Conservation (phyloP, 1,140 invertebrate species). For the Conus betulinus region DNA sequence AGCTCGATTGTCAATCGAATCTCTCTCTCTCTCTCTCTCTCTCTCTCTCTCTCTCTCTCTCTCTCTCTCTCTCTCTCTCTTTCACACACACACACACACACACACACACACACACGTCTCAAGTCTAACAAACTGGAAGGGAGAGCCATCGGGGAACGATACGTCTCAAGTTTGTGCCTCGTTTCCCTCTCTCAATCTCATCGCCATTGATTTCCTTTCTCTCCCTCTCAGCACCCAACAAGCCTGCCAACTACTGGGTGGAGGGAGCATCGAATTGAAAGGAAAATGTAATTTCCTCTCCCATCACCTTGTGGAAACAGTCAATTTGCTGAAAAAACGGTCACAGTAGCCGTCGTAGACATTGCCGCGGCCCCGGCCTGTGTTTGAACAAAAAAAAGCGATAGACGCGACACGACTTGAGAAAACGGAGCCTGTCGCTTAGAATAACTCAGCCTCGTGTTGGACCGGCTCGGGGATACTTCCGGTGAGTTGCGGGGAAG, state of each 20-base stretch:
- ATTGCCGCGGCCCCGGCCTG: neutral
- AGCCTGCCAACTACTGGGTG: neutral
- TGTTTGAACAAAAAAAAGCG: conserved; percentile 29
- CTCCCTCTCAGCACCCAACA: neutral
- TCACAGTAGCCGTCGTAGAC: conserved; percentile 7
- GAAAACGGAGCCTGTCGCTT: conserved; percentile 9
- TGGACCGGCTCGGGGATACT: conserved; percentile 13
- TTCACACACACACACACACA: no score
- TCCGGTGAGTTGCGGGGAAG: conserved; percentile 5
- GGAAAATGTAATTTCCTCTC: conserved; percentile 33
- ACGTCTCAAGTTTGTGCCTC: conserved; percentile 29
- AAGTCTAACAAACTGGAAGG: no score
- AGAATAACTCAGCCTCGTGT: conserved; percentile 26
- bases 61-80: no score
- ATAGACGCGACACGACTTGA: conserved; percentile 7
- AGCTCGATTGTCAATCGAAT: no score
- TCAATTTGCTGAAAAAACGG: conserved; percentile 37
- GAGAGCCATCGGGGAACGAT: neutral
- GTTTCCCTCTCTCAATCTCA: conserved; percentile 10
- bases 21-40: no score
- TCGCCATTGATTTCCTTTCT: conserved; percentile 29
- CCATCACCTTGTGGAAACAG: conserved; percentile 35
- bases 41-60: no score
- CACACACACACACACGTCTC: no score
- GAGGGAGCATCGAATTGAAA: conserved; percentile 28